Evolutionary conservation across 2,113 vertebrate species (phyloP).

Genomic region (Taurulus bubalis): DNA sequence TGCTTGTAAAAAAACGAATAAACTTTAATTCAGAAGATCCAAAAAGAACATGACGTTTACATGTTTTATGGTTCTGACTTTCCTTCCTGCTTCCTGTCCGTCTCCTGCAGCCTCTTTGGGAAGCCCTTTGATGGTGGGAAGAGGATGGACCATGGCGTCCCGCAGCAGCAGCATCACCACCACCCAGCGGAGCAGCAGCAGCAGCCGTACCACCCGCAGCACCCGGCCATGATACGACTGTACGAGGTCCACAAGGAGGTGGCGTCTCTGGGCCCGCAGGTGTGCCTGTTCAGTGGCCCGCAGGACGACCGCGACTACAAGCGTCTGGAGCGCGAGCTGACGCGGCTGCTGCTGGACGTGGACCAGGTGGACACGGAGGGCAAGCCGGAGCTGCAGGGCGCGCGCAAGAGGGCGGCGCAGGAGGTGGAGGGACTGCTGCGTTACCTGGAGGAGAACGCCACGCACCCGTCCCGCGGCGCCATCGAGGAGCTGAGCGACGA

Average conservation of each 20-base stretch:
- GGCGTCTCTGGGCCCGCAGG: conserved; percentile 90
- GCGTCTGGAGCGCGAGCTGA: conserved; percentile 90
- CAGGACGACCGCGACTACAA: conserved; percentile 91
- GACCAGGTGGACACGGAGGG: conserved; percentile 96
- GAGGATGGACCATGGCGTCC: conserved; percentile 95
- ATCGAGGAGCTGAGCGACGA: conserved; percentile 90
- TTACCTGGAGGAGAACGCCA: conserved; percentile 93
- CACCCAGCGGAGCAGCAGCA: conserved; percentile 71
- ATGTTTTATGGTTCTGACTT: too few species aligned
- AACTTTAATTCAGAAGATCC: too few species aligned
- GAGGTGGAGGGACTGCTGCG: conserved; percentile 92
- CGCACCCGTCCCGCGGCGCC: conserved; percentile 89
- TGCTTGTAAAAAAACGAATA: too few species aligned
- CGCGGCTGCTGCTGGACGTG: conserved; percentile 91
- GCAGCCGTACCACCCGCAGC: conserved; percentile 72
- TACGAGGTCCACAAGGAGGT: conserved; percentile 93
- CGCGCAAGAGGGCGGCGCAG: conserved; percentile 90
- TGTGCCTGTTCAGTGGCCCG: conserved; percentile 91
- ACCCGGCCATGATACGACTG: conserved; percentile 90
- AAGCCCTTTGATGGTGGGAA: conserved; percentile 85
- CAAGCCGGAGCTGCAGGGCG: conserved; percentile 90
- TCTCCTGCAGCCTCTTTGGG: conserved; percentile 82
- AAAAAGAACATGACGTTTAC: too few species aligned
- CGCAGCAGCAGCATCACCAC: conserved; percentile 69
- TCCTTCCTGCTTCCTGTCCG: not conserved